phyloP scores from a whole-genome alignment of 2,113 vertebrate genomes.

The Microcebus murinus region DNA sequence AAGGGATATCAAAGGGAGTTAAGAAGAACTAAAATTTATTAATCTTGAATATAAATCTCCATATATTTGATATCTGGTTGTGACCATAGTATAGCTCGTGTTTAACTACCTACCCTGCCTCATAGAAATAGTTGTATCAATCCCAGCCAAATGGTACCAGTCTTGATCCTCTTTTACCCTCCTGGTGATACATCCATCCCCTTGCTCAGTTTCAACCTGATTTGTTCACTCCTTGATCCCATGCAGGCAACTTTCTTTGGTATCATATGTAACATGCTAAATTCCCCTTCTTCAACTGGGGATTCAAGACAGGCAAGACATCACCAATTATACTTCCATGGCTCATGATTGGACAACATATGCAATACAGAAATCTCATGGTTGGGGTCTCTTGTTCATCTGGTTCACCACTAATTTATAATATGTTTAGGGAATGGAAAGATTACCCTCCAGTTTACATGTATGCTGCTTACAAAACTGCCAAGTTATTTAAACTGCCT shows the following conservation, averaged over 20 bases:
- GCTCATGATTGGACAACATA: not conserved
- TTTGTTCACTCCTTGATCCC: not conserved
- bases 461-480: conserved; percentile 32
- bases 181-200: not conserved
- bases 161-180: not conserved
- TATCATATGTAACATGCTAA: not conserved
- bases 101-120: not conserved
- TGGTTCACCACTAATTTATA: conserved; percentile 10
- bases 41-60: not conserved
- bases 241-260: not conserved
- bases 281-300: not conserved
- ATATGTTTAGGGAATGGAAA: not conserved
- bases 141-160: not conserved
- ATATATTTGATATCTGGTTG: not conserved
- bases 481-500: conserved; percentile 32
- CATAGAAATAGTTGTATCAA: not conserved
- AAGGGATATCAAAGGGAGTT: not conserved
- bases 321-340: not conserved
- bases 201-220: not conserved
- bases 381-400: not conserved
- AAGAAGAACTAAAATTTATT: not conserved
- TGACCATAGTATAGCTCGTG: not conserved
- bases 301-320: conserved; percentile 28
- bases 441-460: conserved; percentile 35
- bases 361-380: not conserved